A percentile compares a stretch with the other conserved stretches of the same genome.
These are phyloP conservation scores for Caenorhabditis uteleia DNA, from an alignment of 2,888 invertebrate species.

Conservation along the genomic window DNA sequence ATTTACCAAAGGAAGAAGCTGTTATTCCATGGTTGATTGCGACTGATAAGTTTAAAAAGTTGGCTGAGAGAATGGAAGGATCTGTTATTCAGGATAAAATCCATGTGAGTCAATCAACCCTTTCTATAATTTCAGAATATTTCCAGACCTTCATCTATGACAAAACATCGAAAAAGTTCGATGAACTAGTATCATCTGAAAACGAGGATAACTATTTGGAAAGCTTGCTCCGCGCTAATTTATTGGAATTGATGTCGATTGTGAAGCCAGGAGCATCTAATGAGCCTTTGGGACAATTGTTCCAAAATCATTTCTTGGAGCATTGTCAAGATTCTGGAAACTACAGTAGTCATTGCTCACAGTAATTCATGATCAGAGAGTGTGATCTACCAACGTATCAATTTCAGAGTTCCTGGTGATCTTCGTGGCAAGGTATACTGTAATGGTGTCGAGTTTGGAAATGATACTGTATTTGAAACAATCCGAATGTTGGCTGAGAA, in stretches of 20 bases:
- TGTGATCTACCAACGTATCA: too few species aligned
- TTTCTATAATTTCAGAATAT: background rate
- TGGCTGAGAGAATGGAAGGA: constrained; percentile 26
- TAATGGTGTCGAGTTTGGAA: constrained; percentile 46
- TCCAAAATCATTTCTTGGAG: constrained; percentile 21
- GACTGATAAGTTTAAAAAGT: constrained; percentile 12
- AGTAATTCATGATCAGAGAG: too few species aligned
- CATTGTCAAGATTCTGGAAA: constrained; percentile 15
- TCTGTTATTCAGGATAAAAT: constrained; percentile 24
- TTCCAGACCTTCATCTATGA: constrained; percentile 28
- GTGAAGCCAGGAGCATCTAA: constrained; percentile 32
- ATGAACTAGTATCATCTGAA: constrained; percentile 9
- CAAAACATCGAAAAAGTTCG: constrained; percentile 22
- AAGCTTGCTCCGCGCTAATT: constrained; percentile 7
- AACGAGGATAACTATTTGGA: constrained; percentile 14
- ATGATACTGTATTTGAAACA: constrained; percentile 36
- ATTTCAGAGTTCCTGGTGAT: constrained; percentile 45
- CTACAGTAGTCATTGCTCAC: constrained; percentile 42
- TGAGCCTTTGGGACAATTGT: constrained; percentile 15
- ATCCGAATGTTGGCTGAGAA: constrained; percentile 25
- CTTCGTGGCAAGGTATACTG: constrained; percentile 49
- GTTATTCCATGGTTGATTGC: constrained; percentile 33
- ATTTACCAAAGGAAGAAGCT: constrained; percentile 4
- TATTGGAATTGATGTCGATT: constrained; percentile 27
- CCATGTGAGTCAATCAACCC: constrained; percentile 18